phyloP scores from a whole-genome alignment of 2,888 invertebrate genomes.

The Pterostichus niger region DNA sequence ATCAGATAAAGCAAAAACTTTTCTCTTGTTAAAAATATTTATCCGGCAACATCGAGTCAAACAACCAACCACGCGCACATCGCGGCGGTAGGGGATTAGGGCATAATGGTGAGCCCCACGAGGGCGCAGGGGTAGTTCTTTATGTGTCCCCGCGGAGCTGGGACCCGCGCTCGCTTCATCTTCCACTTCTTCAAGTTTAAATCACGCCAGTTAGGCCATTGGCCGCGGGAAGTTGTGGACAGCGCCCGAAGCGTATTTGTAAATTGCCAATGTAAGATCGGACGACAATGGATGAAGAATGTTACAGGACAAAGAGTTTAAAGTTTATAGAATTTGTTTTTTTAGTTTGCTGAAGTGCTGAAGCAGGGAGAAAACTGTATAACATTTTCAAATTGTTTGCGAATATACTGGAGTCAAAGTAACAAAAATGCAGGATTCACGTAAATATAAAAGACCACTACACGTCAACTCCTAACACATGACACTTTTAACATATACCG shows the following conservation, averaged over 20 bases:
- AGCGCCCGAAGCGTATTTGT: conserved; percentile 31
- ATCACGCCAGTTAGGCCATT: conserved; percentile 22
- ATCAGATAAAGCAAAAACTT: conserved; percentile 7
- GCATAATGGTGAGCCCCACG: neutral
- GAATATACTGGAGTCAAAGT: too few species aligned
- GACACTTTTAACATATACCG: too few species aligned
- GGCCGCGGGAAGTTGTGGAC: conserved; percentile 5
- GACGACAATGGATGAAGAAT: neutral
- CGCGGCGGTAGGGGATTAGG: neutral
- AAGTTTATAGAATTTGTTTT: conserved; percentile 29
- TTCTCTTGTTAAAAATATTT: conserved; percentile 26
- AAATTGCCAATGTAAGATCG: conserved; percentile 22
- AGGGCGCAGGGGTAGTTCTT: neutral
- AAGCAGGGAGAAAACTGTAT: too few species aligned
- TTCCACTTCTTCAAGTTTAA: conserved; percentile 32
- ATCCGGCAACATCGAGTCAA: conserved; percentile 13
- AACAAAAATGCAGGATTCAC: too few species aligned
- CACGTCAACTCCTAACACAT: too few species aligned
- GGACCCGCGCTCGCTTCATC: neutral
- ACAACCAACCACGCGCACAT: too few species aligned
- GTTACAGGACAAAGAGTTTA: neutral
- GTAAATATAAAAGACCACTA: too few species aligned
- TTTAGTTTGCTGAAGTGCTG: conserved; percentile 8
- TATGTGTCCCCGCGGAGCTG: conserved; percentile 10
- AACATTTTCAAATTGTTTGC: too few species aligned